phyloP scores from a whole-genome alignment of 2,113 vertebrate genomes.

The Felis chaus region DNA sequence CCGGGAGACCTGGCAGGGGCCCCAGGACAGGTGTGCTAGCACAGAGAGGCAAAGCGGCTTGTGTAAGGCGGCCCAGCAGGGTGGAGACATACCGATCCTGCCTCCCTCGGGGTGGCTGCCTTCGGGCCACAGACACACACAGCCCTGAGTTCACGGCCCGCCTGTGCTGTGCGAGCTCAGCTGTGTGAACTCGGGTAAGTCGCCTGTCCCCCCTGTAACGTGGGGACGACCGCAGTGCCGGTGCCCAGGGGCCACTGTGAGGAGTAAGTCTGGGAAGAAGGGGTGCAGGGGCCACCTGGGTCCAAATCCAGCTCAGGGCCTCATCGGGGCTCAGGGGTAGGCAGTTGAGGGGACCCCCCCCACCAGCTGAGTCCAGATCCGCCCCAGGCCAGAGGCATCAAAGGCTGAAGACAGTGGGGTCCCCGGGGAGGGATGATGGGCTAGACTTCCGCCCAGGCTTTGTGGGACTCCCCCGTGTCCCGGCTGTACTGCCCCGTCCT shows the following conservation, averaged over 20 bases:
- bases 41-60: background rate
- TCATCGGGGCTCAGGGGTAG: accelerated
- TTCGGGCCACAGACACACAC: too few relatives aligned
- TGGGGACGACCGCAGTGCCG: accelerated
- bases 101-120: too few relatives aligned
- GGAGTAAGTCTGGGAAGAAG: too few relatives aligned
- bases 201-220: background rate
- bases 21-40: accelerated
- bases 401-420: background rate
- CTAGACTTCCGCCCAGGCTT: background rate
- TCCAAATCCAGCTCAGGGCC: background rate
- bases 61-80: background rate
- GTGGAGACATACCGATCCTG: accelerated
- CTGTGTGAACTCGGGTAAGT: background rate
- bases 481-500: background rate
- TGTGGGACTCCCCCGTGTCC: background rate
- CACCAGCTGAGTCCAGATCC: background rate
- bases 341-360: background rate
- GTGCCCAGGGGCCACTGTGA: too few relatives aligned
- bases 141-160: background rate
- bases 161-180: too few relatives aligned
- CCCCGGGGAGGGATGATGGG: background rate
- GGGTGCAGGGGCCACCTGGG: accelerated
- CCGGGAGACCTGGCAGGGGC: background rate
- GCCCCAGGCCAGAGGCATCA: background rate